A percentile compares a stretch with the other conserved stretches of the same genome.
These are phyloP conservation scores for Amphiprion percula DNA, from an alignment of 2,113 vertebrate genomes.

Conservation along the genomic window DNA sequence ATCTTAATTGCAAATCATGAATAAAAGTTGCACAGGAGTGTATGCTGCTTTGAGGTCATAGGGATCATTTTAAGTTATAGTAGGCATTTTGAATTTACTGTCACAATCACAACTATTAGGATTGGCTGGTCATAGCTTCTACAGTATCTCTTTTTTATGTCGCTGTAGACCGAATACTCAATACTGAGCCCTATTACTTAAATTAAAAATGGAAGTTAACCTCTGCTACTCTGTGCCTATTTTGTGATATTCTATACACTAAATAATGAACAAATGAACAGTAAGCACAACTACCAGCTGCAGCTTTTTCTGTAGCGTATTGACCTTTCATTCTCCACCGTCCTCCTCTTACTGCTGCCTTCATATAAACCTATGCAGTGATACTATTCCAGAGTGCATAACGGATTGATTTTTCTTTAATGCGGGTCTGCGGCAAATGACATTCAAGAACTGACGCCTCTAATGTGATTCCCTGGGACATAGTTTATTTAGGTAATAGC, in stretches of 20 bases:
- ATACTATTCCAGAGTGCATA: slow-evolving; percentile 39
- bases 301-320: slow-evolving; percentile 6
- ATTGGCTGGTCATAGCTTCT: background rate
- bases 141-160: background rate
- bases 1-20: no score
- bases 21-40: no score
- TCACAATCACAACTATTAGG: no score
- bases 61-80: no score
- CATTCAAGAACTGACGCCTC: slow-evolving; percentile 50
- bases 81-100: no score
- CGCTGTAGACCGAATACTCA: background rate
- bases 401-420: slow-evolving; percentile 60
- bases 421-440: slow-evolving; percentile 40
- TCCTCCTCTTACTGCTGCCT: background rate
- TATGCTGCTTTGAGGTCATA: no score
- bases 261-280: background rate
- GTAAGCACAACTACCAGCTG: slow-evolving; percentile 5
- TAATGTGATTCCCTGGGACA: slow-evolving; percentile 44
- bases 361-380: slow-evolving; percentile 26
- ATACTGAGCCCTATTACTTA: background rate
- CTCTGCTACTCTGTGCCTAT: background rate
- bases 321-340: slow-evolving; percentile 33
- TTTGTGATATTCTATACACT: background rate
- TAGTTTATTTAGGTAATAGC: slow-evolving; percentile 44
- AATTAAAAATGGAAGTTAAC: background rate